Evolutionary conservation across 2,888 invertebrate species (phyloP), one percentile per base, ranked within the genome.

Genomic region (Meliscaeva auricollis): DNA sequence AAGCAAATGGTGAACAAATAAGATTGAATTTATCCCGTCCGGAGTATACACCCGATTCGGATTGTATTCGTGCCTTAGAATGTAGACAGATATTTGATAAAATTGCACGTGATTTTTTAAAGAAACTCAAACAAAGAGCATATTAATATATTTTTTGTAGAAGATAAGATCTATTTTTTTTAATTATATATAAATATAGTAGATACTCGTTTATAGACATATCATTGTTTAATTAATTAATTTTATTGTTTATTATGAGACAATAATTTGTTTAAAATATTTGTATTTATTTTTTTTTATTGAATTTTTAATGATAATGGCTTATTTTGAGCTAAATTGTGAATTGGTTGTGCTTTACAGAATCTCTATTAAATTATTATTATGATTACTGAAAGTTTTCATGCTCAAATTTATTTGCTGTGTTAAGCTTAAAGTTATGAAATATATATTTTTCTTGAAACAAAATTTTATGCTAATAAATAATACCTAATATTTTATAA

Each of bases 91-190:
- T 81, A 20, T 97, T 97, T 85, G 98, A 98, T 93, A 97, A 96
- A 91, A 95, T 95, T 92, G 98, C 98, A 20, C 95, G 95, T 90
- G 98, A 98, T 88, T 98, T 98, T 92, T 93, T 98, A 46, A 97
- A 97, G 91, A 96, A 95, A 91, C 94, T 96, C 87, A 95, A 94
- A 91, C 94, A 94, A 89, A 95, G 96, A 92, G 92, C 93, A 87
- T 87, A 87, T 64, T 88, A 77, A 66, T 11, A 26, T 26, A 26
- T 38, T 2, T 38, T 38, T 38, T 38, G 35, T 58, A 0, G 7
- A 38, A 35, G 9, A 7, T 52, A 58, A 56, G 35, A 56, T 20
- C 35, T 17, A 6, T 17, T 48, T 48, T 9, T 44, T 15, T 44
- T 3, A 3, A 26, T 26, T 3, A 48, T 20, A 9, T 48, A 48